Base-by-base conservation (phyloP, 2,888 invertebrate genomes). In the Parnassius smintheus region DNA sequence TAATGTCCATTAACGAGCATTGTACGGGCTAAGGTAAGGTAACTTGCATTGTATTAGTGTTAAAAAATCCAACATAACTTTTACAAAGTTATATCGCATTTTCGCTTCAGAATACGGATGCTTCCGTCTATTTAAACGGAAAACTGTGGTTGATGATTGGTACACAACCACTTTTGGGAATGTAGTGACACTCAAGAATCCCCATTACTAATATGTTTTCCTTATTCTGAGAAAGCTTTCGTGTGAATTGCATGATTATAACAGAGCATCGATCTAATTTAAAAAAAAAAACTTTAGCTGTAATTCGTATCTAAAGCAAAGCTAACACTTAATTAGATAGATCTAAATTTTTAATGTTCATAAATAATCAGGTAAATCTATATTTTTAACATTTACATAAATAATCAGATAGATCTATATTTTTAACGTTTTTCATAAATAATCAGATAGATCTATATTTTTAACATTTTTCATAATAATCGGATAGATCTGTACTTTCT, bases 101-200 rank as follows among this genome's bases (percentile, higher is more conserved):
- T 60, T 59, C 56, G 50, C 35, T 60, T 48, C 65, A 66, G 75
- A 76, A 78, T 76, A 76, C 54, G 62, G 18, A 41, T 48, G 56
- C 42, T 35, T 12, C 25, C 35, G 44, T 10, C 64, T 55, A 62
- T 63, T 74, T 74, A 73, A 71, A 72, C 66, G 70, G 76, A 80
- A 81, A 75, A 71, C 65, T 73, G 73, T 72, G 73, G 75, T 77
- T 65, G 61, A 65, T 70, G 66, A 74, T 73, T 65, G 71, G 61
- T 65, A 65, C 65, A 65, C 65, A 68, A 66, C 59, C 67, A 68
- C 69, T 79, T 78, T 81, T 77, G 65, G 62, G 66, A 70, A 68
- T 48, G 51, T 51, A 64, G 62, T 51, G 61, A 65, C 59, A 61
- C 66, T 54, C 57, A 66, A 78, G 72, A 72, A 70, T 75, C 75